These are phyloP conservation scores for Heliconius charithonia DNA, from an alignment of 2,888 invertebrate genomes.

Conservation along the genomic window DNA sequence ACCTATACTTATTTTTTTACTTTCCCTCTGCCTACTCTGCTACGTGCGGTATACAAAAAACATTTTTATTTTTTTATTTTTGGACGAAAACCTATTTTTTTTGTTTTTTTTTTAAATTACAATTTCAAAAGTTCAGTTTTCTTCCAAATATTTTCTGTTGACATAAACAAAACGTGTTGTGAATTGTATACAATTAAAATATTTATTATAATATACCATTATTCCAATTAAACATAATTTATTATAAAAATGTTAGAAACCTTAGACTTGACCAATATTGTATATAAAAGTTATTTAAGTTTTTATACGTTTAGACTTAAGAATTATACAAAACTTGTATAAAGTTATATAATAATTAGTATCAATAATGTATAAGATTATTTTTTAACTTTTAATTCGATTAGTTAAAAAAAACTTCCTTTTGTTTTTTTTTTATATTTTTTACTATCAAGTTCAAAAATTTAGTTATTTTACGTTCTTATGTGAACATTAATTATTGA, in stretches of 20 bases:
- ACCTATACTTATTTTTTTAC: too few species aligned
- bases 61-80: too few species aligned
- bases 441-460: not conserved
- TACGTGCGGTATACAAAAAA: too few species aligned
- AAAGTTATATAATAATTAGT: not conserved
- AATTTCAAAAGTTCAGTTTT: not conserved
- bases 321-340: not conserved
- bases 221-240: not conserved
- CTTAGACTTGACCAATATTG: not conserved
- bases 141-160: not conserved
- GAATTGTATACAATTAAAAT: slow-evolving; percentile 11
- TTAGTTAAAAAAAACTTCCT: not conserved
- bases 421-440: not conserved
- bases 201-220: not conserved
- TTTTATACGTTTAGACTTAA: not conserved
- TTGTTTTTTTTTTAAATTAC: too few species aligned
- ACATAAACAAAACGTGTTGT: not conserved
- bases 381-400: not conserved
- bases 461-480: not conserved
- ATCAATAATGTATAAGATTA: not conserved
- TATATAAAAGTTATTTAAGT: not conserved
- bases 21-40: too few species aligned
- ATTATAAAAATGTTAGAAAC: not conserved
- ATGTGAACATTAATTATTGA: not conserved
- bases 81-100: too few species aligned